phyloP scores from a whole-genome alignment of 2,888 invertebrate species.

The Drosophila anceps region DNA sequence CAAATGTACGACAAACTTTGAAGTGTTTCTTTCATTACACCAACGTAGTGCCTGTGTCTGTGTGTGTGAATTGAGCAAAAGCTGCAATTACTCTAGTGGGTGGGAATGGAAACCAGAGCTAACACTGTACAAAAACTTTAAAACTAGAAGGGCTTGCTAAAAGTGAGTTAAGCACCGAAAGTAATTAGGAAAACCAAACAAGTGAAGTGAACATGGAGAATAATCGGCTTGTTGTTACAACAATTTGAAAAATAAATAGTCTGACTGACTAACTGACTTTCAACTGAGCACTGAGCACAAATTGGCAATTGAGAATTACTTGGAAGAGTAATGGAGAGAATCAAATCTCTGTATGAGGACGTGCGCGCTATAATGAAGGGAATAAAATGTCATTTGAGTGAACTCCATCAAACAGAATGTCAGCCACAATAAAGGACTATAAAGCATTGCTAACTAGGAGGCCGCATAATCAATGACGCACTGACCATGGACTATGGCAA shows the following conservation, averaged over 20 bases:
- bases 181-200: constrained; percentile 2
- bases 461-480: constrained; percentile 9
- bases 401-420: neutral
- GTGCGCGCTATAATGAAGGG: neutral
- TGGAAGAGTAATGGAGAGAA: neutral
- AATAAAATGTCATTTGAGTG: neutral
- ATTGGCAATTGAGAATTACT: neutral
- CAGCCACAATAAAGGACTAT: neutral
- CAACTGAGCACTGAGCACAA: neutral
- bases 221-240: neutral
- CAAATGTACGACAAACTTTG: constrained; percentile 43
- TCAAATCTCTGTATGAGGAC: neutral
- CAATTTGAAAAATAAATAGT: neutral
- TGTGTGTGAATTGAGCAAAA: constrained; percentile 4
- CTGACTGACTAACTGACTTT: neutral
- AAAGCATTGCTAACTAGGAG: neutral
- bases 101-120: constrained; percentile 1
- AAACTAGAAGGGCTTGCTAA: neutral
- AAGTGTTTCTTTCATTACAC: constrained; percentile 20
- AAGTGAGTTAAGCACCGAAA: neutral
- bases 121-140: neutral
- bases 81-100: constrained; percentile 12
- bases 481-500: neutral
- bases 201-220: constrained; percentile 9
- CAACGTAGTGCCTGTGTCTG: neutral